A percentile compares a stretch with the other conserved stretches of the same genome.
phyloP scores from a whole-genome alignment of 2,888 invertebrate species.

The Biston stratarius region DNA sequence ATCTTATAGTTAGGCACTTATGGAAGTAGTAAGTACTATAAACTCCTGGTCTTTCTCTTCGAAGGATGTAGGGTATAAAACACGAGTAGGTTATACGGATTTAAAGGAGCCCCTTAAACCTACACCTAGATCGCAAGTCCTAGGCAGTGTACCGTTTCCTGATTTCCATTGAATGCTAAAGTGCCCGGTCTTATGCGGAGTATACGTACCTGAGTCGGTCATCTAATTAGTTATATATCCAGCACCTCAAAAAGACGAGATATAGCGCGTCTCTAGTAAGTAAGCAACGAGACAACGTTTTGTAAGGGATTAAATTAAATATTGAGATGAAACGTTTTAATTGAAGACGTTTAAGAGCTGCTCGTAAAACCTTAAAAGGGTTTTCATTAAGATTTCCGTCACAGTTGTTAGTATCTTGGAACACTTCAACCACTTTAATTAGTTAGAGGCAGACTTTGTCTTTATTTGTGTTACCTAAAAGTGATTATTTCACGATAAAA shows the following conservation, averaged over 20 bases:
- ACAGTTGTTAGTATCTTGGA: neutral
- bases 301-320: constrained; percentile 26
- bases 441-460: neutral
- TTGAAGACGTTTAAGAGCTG: constrained; percentile 28
- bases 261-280: constrained; percentile 49
- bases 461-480: neutral
- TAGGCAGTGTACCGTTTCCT: too few relatives aligned
- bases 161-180: too few relatives aligned
- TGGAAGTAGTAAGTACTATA: constrained; percentile 3
- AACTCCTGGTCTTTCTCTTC: neutral
- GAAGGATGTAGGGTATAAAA: constrained; percentile 1
- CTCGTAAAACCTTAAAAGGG: neutral
- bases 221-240: constrained; percentile 65
- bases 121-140: neutral
- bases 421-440: neutral
- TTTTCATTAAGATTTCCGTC: constrained; percentile 1
- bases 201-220: constrained; percentile 54
- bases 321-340: constrained; percentile 17
- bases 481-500: neutral
- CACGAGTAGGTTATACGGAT: too few relatives aligned
- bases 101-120: too few relatives aligned
- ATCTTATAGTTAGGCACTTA: neutral
- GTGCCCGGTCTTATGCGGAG: constrained; percentile 25
- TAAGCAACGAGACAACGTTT: constrained; percentile 44
- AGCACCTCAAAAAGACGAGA: constrained; percentile 50